Evolutionary conservation across 2,888 invertebrate species (phyloP).

Genomic region (Tinea semifulvella): DNA sequence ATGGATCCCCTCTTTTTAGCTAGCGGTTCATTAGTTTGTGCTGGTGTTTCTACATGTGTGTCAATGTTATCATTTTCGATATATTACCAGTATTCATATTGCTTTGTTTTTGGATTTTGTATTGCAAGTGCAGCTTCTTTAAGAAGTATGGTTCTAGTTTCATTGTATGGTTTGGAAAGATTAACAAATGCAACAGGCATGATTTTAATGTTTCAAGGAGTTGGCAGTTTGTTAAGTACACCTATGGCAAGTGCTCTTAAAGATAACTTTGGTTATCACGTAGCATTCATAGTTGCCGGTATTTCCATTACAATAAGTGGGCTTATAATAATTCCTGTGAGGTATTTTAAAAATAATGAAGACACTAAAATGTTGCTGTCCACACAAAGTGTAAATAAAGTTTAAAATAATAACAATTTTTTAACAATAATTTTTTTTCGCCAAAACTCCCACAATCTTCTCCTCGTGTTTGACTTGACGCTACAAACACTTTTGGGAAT

Average conservation of each 20-base stretch:
- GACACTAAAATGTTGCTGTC: no score
- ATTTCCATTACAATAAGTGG: slow-evolving; percentile 37
- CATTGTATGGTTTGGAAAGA: slow-evolving; percentile 47
- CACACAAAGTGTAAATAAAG: no score
- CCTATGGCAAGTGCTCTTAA: slow-evolving; percentile 42
- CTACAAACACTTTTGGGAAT: no score
- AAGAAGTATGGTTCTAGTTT: slow-evolving; percentile 42
- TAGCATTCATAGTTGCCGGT: slow-evolving; percentile 44
- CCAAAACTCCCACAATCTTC: no score
- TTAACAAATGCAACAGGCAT: slow-evolving; percentile 54
- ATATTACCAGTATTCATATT: slow-evolving; percentile 43
- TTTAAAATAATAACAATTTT: no score
- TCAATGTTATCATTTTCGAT: slow-evolving; percentile 38
- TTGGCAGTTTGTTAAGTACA: slow-evolving; percentile 46
- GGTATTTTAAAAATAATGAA: background rate
- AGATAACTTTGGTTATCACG: slow-evolving; percentile 32
- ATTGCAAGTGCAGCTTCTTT: slow-evolving; percentile 35
- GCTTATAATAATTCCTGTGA: slow-evolving; percentile 29
- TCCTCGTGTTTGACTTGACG: no score
- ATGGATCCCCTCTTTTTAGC: slow-evolving; percentile 33
- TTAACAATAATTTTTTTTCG: no score
- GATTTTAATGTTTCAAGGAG: slow-evolving; percentile 46
- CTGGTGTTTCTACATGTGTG: slow-evolving; percentile 35
- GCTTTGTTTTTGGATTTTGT: slow-evolving; percentile 41
- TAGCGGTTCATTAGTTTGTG: slow-evolving; percentile 24